A percentile compares a stretch with the other conserved stretches of the same genome.
phyloP scores from a whole-genome alignment of 2,888 invertebrate genomes.

The Boloria euphrosyne region DNA sequence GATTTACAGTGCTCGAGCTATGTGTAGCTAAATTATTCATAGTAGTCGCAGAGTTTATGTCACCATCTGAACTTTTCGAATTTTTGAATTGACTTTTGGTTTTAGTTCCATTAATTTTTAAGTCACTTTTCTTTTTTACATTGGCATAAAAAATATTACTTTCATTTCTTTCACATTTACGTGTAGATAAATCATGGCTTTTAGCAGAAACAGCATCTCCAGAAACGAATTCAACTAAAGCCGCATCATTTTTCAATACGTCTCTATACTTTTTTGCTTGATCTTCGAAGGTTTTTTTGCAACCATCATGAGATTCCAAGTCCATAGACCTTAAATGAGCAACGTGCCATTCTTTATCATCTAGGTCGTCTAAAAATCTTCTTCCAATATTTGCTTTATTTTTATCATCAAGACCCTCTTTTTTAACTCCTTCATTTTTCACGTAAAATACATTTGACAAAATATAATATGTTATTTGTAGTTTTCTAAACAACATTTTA shows the following conservation, averaged over 20 bases:
- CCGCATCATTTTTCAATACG: slow-evolving; percentile 53
- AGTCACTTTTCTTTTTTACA: neutral
- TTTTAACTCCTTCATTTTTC: slow-evolving; percentile 1
- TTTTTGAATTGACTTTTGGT: slow-evolving; percentile 29
- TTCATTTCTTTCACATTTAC: slow-evolving; percentile 45
- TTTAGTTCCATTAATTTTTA: slow-evolving; percentile 37
- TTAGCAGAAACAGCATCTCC: slow-evolving; percentile 51
- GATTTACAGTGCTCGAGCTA: slow-evolving; percentile 22
- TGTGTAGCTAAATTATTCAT: neutral
- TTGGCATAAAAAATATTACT: slow-evolving; percentile 17
- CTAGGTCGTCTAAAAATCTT: slow-evolving; percentile 50
- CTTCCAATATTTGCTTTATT: slow-evolving; percentile 36
- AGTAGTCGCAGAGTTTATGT: slow-evolving; percentile 34
- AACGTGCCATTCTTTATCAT: slow-evolving; percentile 58
- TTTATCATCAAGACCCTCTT: slow-evolving; percentile 35
- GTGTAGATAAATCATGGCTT: slow-evolving; percentile 43
- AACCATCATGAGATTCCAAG: slow-evolving; percentile 43
- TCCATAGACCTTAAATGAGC: slow-evolving; percentile 53
- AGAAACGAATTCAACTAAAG: slow-evolving; percentile 56
- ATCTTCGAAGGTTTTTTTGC: slow-evolving; percentile 54
- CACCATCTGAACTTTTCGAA: slow-evolving; percentile 21
- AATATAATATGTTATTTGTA: slow-evolving; percentile 5
- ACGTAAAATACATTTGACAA: neutral
- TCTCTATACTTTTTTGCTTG: slow-evolving; percentile 52
- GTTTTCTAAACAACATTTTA: slow-evolving; percentile 17